Evolutionary conservation across 2,113 vertebrate species (phyloP).

Genomic region (Brevimyrus niger): DNA sequence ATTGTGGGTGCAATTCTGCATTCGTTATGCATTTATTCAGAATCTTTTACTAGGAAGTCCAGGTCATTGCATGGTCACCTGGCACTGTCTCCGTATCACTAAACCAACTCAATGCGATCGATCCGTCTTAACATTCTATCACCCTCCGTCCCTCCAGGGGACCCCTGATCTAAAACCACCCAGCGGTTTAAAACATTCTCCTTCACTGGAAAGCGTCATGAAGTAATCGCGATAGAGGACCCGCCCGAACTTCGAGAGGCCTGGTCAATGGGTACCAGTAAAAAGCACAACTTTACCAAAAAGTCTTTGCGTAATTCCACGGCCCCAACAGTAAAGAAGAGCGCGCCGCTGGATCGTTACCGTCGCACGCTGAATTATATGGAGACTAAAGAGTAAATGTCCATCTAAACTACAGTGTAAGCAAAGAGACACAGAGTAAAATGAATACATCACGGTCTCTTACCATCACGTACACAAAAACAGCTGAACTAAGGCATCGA

Average conservation of each 20-base stretch:
- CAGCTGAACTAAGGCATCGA: neutral
- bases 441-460: neutral
- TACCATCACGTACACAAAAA: neutral
- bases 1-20: neutral
- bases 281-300: neutral
- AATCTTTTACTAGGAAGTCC: neutral
- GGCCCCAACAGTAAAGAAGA: neutral
- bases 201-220: neutral
- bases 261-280: neutral
- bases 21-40: neutral
- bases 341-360: neutral
- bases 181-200: neutral
- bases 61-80: neutral
- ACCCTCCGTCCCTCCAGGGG: neutral
- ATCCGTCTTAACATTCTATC: neutral
- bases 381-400: neutral
- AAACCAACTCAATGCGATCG: neutral
- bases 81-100: neutral
- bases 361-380: neutral
- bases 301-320: neutral
- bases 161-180: neutral
- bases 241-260: neutral
- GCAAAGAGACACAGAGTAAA: neutral
- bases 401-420: neutral
- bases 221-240: neutral